A percentile compares a stretch with the other conserved stretches of the same genome.
phyloP scores from a whole-genome alignment of 1,140 invertebrate genomes.

The Bombus waltoni region DNA sequence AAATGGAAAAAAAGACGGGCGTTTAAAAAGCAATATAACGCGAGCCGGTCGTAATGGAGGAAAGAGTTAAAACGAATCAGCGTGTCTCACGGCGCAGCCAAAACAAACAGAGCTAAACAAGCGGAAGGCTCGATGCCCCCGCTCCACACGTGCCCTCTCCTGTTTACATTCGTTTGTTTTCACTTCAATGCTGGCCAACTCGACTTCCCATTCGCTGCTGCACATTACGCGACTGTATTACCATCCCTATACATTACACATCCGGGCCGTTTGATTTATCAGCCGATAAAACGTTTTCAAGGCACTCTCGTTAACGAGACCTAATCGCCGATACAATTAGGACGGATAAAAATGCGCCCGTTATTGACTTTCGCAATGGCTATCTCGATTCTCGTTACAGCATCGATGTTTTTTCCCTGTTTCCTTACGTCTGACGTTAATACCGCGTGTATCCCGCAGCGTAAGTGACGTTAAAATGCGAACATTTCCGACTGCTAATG shows the following conservation, averaged over 20 bases:
- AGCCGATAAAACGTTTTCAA: slow-evolving; percentile 30
- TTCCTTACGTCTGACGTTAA: neutral
- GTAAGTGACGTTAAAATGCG: neutral
- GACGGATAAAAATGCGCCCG: slow-evolving; percentile 5
- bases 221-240: slow-evolving; percentile 26
- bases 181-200: slow-evolving; percentile 25
- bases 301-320: slow-evolving; percentile 26
- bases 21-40: slow-evolving; percentile 46
- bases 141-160: slow-evolving; percentile 16
- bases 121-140: slow-evolving; percentile 33
- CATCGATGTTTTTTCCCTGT: neutral
- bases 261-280: slow-evolving; percentile 25
- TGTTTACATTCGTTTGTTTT: slow-evolving; percentile 52
- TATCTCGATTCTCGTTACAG: slow-evolving; percentile 23
- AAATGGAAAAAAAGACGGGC: neutral
- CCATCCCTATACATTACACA: slow-evolving; percentile 11
- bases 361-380: slow-evolving; percentile 19
- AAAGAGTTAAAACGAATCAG: slow-evolving; percentile 35
- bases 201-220: slow-evolving; percentile 32
- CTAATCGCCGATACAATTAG: slow-evolving; percentile 36
- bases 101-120: slow-evolving; percentile 56
- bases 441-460: neutral
- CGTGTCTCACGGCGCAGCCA: slow-evolving; percentile 37
- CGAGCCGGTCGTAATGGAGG: slow-evolving; percentile 28
- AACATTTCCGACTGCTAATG: slow-evolving; percentile 15